Base-by-base conservation (phyloP, 2,888 invertebrate genomes). In the Napeogenes sylphis region DNA sequence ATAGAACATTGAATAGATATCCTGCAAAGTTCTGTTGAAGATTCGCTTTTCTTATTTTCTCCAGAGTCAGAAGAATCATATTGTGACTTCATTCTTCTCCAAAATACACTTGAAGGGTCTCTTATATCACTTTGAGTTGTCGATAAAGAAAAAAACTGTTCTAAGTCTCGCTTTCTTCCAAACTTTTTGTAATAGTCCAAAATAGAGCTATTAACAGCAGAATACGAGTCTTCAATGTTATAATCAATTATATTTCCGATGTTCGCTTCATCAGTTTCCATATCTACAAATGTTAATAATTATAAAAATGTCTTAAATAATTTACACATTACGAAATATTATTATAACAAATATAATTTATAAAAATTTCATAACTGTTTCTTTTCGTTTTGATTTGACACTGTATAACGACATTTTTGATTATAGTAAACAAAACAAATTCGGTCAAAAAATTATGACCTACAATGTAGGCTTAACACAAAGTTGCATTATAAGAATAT, bases 171-270 rank as follows among this genome's bases (percentile, higher is more conserved):
- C 73, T 92, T 93, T 70, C 92, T 92, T 2, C 94, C 93, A 82
- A 93, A 94, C 75, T 93, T 93, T 73, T 92, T 90, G 76, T 93
- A 95, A 79, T 95, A 95, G 75, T 94, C 93, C 72, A 94, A 78
- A 69, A 92, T 87, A 67, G 82, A 79, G 54, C 87, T 79, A 71
- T 88, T 91, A 60, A 91, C 81, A 55, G 86, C 83, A 32, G 80
- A 74, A 58, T 76, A 67, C 14, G 66, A 63, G 58, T 64, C 65
- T 32, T 54, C 63, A 33, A 58, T 33, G 51, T 51, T 58, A 63
- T 56, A 55, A 46, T 62, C 63, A 32, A 55, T 47, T 62, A 58
- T 56, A 53, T 62, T 53, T 61, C 57, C 59, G 32, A 62, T 63
- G 47, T 61, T 59, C 12, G 61, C 55, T 56, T 62, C 82, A 71